Conservation (phyloP, 2,113 vertebrate genomes). For the Cephalopterus ornatus region DNA sequence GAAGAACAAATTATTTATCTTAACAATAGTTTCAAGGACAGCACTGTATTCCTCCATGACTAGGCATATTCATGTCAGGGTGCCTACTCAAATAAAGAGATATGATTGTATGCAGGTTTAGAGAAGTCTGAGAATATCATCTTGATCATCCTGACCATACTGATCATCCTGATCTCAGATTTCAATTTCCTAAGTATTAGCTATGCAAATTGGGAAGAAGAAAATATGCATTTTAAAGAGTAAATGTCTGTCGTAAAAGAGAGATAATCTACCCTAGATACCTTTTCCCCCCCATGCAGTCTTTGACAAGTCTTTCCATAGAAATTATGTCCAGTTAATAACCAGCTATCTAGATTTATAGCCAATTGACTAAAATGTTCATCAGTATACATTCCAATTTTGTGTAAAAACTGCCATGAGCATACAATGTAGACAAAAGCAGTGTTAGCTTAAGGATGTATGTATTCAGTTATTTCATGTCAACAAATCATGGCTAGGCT, state of each 20-base stretch:
- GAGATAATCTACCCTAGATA: neutral
- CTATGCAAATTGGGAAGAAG: neutral
- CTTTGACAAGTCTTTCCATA: neutral
- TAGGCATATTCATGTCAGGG: neutral
- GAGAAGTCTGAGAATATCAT: neutral
- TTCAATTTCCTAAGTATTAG: neutral
- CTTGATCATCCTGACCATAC: neutral
- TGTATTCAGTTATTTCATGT: neutral
- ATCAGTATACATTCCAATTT: neutral
- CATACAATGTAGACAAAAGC: neutral
- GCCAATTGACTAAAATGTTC: neutral
- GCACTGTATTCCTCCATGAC: neutral
- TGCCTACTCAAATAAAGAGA: neutral
- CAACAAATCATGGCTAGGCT: no score
- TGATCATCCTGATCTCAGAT: neutral
- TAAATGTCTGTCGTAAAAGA: neutral
- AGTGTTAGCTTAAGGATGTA: neutral
- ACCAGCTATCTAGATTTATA: neutral
- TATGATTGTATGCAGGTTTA: neutral
- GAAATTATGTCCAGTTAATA: neutral
- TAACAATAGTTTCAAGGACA: neutral
- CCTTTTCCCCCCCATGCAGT: rapidly evolving
- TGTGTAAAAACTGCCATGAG: neutral
- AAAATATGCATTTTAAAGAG: neutral
- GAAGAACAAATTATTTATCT: neutral